These are phyloP conservation scores for Lutjanus erythropterus DNA, from an alignment of 2,113 vertebrate species.

Conservation along the genomic window DNA sequence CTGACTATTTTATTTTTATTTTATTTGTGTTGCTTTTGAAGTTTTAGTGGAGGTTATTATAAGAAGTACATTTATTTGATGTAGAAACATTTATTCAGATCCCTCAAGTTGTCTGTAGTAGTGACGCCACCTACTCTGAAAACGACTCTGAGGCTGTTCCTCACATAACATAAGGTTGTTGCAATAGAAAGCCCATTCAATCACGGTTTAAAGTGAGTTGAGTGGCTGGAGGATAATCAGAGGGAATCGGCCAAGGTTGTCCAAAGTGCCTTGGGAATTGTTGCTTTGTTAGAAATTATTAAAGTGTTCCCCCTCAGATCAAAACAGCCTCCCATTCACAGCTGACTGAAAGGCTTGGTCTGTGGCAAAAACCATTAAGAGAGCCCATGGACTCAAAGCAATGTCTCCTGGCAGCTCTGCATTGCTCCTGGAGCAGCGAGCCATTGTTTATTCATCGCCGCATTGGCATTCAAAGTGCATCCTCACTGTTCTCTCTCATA, in stretches of 20 bases:
- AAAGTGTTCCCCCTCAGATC: constrained; percentile 66
- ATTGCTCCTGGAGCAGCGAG: constrained; percentile 76
- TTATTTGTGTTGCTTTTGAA: constrained; percentile 17
- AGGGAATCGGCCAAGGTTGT: constrained; percentile 67
- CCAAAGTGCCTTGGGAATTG: constrained; percentile 59
- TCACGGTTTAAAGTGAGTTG: constrained; percentile 35
- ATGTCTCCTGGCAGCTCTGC: constrained; percentile 80
- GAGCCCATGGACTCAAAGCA: constrained; percentile 72
- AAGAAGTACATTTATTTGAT: neutral
- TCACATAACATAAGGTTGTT: constrained; percentile 26
- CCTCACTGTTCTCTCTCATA: constrained; percentile 81
- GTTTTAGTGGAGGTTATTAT: neutral
- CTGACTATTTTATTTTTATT: constrained; percentile 11
- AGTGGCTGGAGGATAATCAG: constrained; percentile 62
- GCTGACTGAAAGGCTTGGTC: constrained; percentile 76
- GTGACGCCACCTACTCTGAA: constrained; percentile 30
- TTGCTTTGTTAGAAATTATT: constrained; percentile 77
- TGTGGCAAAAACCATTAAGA: constrained; percentile 78
- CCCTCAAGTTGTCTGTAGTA: neutral
- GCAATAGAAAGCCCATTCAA: constrained; percentile 31
- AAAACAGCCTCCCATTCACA: constrained; percentile 78
- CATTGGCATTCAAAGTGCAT: constrained; percentile 84
- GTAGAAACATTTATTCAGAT: neutral
- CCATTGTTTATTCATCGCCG: constrained; percentile 84
- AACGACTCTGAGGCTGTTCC: neutral